Percentiles rank a stretch among this genome's conserved stretches.
Conservation (phyloP, 1,140 invertebrate genomes). For the Brachionus asplanchnoidis region DNA sequence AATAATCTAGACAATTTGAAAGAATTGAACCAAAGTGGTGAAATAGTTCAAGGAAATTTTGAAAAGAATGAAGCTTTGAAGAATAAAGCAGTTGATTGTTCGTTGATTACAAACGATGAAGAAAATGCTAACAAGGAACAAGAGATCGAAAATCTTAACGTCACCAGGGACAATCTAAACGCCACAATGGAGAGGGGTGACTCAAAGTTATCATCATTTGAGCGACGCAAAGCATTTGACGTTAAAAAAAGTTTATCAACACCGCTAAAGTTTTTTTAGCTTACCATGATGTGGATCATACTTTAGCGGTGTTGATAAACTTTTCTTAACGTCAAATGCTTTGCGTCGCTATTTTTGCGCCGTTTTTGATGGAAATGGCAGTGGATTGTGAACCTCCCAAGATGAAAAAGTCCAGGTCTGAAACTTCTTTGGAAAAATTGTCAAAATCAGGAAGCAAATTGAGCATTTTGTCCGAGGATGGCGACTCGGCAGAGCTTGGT, state of each 20-base stretch:
- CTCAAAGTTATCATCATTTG: too few relatives aligned
- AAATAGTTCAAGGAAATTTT: background rate
- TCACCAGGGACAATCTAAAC: background rate
- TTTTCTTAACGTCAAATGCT: too few relatives aligned
- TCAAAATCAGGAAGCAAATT: background rate
- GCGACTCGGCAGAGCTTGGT: background rate
- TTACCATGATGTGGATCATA: too few relatives aligned
- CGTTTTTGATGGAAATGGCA: background rate
- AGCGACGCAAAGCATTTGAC: too few relatives aligned
- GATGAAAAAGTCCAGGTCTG: background rate
- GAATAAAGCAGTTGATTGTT: background rate
- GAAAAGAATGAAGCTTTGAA: too few relatives aligned
- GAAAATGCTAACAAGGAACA: background rate
- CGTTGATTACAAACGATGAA: slow-evolving; percentile 23
- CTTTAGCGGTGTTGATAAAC: too few relatives aligned
- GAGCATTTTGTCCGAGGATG: background rate
- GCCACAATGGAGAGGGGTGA: background rate
- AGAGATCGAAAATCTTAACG: background rate
- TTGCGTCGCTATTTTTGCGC: too few relatives aligned
- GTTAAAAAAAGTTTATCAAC: too few relatives aligned
- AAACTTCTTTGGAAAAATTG: background rate
- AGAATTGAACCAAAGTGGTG: background rate
- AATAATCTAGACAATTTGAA: background rate
- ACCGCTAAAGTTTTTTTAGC: too few relatives aligned
- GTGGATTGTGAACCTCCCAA: background rate